Evolutionary conservation across 2,113 vertebrate species (phyloP).

Genomic region (Microcebus murinus): DNA sequence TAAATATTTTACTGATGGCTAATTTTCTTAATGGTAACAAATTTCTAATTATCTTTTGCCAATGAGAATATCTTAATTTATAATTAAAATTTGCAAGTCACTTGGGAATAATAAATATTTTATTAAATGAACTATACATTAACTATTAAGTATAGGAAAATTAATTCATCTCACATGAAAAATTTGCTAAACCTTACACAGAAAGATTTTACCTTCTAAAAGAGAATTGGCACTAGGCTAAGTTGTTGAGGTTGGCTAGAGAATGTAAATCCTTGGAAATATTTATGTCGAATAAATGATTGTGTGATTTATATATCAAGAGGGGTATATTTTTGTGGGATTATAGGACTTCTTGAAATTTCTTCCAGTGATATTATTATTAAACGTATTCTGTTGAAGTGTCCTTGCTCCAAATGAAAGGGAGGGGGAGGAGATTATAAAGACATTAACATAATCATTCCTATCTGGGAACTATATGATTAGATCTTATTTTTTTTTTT

Average conservation of each 20-base stretch:
- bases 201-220: not conserved
- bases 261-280: not conserved
- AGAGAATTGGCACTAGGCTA: not conserved
- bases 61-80: not conserved
- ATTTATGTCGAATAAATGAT: not conserved
- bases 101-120: not conserved
- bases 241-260: not conserved
- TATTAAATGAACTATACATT: not conserved
- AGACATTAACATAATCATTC: not conserved
- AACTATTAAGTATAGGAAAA: not conserved
- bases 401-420: not conserved
- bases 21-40: not conserved
- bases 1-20: not conserved
- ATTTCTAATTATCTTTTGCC: constrained; percentile 2
- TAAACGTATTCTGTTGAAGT: not conserved
- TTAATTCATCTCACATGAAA: not conserved
- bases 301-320: not conserved
- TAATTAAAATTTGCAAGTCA: constrained; percentile 41
- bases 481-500: not conserved
- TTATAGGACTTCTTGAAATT: not conserved
- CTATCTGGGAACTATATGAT: not conserved
- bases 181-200: not conserved
- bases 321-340: not conserved
- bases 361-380: not conserved
- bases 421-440: not conserved